Conservation (phyloP, 2,888 invertebrate genomes). For the Clivina fossor region DNA sequence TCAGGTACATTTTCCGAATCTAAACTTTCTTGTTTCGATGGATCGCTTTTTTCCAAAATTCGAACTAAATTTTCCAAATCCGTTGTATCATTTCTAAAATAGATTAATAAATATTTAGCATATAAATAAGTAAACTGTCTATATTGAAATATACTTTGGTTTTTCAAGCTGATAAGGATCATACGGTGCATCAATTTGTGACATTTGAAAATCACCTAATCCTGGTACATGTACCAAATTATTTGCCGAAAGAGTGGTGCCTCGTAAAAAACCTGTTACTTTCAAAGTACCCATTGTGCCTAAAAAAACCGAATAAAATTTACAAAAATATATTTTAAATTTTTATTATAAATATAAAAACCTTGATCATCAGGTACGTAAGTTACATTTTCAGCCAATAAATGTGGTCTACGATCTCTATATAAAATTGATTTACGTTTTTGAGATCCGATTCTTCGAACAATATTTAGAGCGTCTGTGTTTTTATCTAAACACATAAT, state of each 20-base stretch:
- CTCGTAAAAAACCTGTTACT: slow-evolving; percentile 85
- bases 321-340: neutral
- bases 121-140: neutral
- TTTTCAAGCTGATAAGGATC: slow-evolving; percentile 69
- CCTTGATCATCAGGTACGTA: slow-evolving; percentile 59
- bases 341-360: slow-evolving; percentile 34
- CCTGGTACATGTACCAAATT: slow-evolving; percentile 88
- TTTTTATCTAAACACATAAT: slow-evolving; percentile 74
- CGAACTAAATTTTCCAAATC: slow-evolving; percentile 52
- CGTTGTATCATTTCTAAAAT: slow-evolving; percentile 54
- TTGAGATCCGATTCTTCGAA: slow-evolving; percentile 75
- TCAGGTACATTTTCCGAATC: slow-evolving; percentile 80
- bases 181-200: slow-evolving; percentile 68
- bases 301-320: slow-evolving; percentile 10
- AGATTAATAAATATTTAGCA: slow-evolving; percentile 5
- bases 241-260: slow-evolving; percentile 82
- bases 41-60: slow-evolving; percentile 64
- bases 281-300: slow-evolving; percentile 65
- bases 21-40: slow-evolving; percentile 71
- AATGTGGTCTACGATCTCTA: slow-evolving; percentile 78
- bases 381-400: slow-evolving; percentile 79
- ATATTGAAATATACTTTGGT: slow-evolving; percentile 51
- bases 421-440: slow-evolving; percentile 74
- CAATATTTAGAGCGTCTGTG: slow-evolving; percentile 72
- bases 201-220: slow-evolving; percentile 91